Evolutionary conservation across 2,888 invertebrate species (phyloP).

Genomic region (Epirrhoe tristata): DNA sequence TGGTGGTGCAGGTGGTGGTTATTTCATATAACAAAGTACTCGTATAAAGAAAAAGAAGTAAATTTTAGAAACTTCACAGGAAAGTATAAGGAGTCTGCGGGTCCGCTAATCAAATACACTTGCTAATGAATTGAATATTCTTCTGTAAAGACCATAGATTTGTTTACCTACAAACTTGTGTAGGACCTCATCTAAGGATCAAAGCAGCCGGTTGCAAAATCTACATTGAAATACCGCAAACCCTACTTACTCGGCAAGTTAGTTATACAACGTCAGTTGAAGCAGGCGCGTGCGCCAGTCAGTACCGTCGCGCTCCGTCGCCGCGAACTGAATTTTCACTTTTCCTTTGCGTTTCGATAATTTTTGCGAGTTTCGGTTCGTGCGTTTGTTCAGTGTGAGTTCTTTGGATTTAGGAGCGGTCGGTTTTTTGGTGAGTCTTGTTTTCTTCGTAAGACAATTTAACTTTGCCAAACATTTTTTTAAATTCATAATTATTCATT

Average conservation of each 20-base stretch:
- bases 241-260: slow-evolving; percentile 49
- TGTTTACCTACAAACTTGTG: background rate
- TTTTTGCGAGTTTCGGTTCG: slow-evolving; percentile 24
- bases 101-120: no score
- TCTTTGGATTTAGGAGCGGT: slow-evolving; percentile 24
- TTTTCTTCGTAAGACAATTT: background rate
- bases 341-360: slow-evolving; percentile 42
- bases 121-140: no score
- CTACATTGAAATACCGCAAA: slow-evolving; percentile 33
- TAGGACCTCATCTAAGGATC: slow-evolving; percentile 23
- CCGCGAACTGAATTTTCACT: slow-evolving; percentile 52
- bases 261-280: slow-evolving; percentile 63
- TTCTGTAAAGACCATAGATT: no score
- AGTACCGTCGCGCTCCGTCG: slow-evolving; percentile 53
- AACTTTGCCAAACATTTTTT: background rate
- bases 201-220: slow-evolving; percentile 25
- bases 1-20: no score
- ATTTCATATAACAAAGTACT: no score
- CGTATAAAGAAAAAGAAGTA: no score
- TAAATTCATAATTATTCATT: no score
- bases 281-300: slow-evolving; percentile 55
- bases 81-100: no score
- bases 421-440: slow-evolving; percentile 24
- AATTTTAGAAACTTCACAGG: no score
- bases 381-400: slow-evolving; percentile 18